Evolutionary conservation across 2,113 vertebrate species (phyloP).

Genomic region (Ia io): DNA sequence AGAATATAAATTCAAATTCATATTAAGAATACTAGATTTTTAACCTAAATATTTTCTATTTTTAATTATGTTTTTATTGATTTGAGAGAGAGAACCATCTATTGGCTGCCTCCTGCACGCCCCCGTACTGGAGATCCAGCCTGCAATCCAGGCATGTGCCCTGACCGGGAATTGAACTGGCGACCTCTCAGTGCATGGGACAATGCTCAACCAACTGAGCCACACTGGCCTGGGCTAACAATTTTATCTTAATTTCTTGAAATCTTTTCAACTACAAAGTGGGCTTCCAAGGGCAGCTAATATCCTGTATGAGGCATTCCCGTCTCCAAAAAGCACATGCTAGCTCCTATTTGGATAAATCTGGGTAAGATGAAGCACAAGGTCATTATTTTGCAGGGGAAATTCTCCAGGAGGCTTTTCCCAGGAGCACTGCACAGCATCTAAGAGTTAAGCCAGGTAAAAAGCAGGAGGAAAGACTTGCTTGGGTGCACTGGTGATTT

Average conservation of each 20-base stretch:
- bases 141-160: too few relatives aligned
- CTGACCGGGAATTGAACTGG: too few relatives aligned
- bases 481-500: neutral
- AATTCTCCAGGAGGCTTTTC: neutral
- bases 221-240: neutral
- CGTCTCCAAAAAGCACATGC: neutral
- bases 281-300: neutral
- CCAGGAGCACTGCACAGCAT: neutral
- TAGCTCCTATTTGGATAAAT: neutral
- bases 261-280: neutral
- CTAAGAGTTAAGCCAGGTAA: neutral
- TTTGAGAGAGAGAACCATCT: too few relatives aligned
- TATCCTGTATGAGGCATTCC: neutral
- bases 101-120: too few relatives aligned
- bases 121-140: too few relatives aligned
- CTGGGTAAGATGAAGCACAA: neutral
- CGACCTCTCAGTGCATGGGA: too few relatives aligned
- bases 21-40: neutral
- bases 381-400: neutral
- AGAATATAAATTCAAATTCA: slow-evolving; percentile 20
- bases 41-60: neutral
- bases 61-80: too few relatives aligned
- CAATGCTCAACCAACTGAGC: too few relatives aligned
- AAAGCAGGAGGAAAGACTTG: neutral
- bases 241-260: neutral